Evolutionary conservation across 1,140 invertebrate species (phyloP).

Genomic region (Hylyphantes graminicola): DNA sequence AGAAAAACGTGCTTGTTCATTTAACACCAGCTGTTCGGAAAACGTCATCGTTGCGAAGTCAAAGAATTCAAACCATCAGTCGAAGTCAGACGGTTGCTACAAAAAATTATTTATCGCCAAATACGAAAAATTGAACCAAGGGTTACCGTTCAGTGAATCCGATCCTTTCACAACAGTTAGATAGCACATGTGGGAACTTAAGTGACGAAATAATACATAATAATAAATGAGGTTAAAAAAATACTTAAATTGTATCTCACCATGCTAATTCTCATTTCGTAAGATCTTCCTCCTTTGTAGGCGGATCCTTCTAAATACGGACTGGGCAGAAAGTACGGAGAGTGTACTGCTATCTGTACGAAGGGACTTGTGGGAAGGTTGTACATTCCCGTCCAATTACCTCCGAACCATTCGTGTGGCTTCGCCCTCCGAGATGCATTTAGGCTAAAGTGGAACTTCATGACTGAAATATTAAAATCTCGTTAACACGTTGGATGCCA

Average conservation of each 20-base stretch:
- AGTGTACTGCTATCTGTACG: slow-evolving; percentile 20
- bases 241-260: background rate
- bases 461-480: background rate
- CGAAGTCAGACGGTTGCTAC: too few species aligned
- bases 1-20: too few species aligned
- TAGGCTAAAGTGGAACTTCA: slow-evolving; percentile 8
- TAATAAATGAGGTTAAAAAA: background rate
- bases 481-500: background rate
- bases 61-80: too few species aligned
- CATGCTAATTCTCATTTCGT: slow-evolving; percentile 12
- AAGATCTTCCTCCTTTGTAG: slow-evolving; percentile 5
- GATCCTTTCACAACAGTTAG: too few species aligned
- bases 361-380: slow-evolving; percentile 8
- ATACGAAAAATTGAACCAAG: too few species aligned
- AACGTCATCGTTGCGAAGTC: too few species aligned
- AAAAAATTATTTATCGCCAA: too few species aligned
- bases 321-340: slow-evolving; percentile 30
- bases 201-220: too few species aligned
- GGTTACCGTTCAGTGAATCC: too few species aligned
- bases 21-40: too few species aligned
- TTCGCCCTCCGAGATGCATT: background rate
- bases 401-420: background rate
- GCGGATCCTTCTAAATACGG: slow-evolving; percentile 13
- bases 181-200: too few species aligned
- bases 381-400: background rate